Evolutionary conservation across 1,140 invertebrate genomes (phyloP), one percentile per base, ranked within the genome.

Genomic region (Formica selysi): DNA sequence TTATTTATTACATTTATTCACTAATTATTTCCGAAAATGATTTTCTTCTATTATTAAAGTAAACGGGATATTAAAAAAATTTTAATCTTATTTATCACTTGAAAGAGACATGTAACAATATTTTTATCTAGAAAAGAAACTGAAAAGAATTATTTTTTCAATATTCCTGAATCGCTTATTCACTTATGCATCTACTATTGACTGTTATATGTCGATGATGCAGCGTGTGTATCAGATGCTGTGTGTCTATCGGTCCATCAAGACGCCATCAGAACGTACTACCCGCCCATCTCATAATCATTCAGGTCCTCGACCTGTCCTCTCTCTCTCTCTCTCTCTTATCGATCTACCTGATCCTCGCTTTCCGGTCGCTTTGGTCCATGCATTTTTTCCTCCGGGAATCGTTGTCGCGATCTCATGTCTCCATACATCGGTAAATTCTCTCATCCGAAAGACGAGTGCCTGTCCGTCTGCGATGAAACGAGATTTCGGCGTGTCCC

Each of bases 231-330:
- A 8, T 44, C 41, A 44, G 41, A 44, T 44, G 41, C 41, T 26
- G 76, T 29, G 32, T 61, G 57, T 61, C 32, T 32, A 32, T 32
- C 54, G 62, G 57, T 41, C 38, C 22, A 84, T 85, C 76, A 64
- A 64, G 29, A 76, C 51, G 78, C 68, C 76, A 85, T 89, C 79
- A 76, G 51, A 73, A 79, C 83, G 64, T 76, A 59, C 61, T 71
- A 88, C 38, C 65, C 84, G 87, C 87, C 76, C 44, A 68, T 86
- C 61, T 85, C 62, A 84, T 71, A 81, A 68, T 90, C 89, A 68
- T 73, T 61, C 81, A 73, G 89, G 89, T 91, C 73, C 89, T 88
- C 88, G 89, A 87, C 84, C 76, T 71, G 36, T 62, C 65, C 6
- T 22, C 19, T 10, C 26, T 51, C 29, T n/a, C 22, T 38, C 13